phyloP scores from a whole-genome alignment of 2,888 invertebrate species.

The Orchestes rusci region DNA sequence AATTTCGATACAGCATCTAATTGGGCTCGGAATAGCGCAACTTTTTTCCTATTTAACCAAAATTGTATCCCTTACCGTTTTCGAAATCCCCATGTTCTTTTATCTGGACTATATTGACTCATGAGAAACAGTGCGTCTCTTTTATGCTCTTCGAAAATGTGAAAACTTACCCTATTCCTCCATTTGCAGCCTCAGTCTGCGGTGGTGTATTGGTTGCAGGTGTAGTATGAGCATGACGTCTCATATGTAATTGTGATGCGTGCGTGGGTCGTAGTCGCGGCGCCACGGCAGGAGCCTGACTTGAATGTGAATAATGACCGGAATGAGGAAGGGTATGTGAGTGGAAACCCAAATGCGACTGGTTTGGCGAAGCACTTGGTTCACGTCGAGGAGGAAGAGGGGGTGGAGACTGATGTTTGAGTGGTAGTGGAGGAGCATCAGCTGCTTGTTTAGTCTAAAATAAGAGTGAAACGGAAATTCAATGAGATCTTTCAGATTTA shows the following conservation, averaged over 20 bases:
- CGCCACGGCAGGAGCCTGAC: constrained; percentile 32
- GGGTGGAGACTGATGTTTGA: constrained; percentile 55
- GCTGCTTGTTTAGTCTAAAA: constrained; percentile 53
- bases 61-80: too few species aligned
- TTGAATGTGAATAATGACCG: constrained; percentile 16
- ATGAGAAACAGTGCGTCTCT: too few species aligned
- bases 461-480: not conserved
- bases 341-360: constrained; percentile 25
- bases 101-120: too few species aligned
- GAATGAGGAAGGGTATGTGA: constrained; percentile 26
- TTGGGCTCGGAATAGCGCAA: too few species aligned
- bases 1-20: too few species aligned
- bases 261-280: constrained; percentile 47
- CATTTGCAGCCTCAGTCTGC: constrained; percentile 30
- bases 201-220: constrained; percentile 28
- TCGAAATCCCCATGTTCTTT: too few species aligned
- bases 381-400: constrained; percentile 42
- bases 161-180: constrained; percentile 39
- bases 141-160: too few species aligned
- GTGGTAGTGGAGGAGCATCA: constrained; percentile 63
- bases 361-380: constrained; percentile 36
- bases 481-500: too few species aligned
- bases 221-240: constrained; percentile 46
- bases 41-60: too few species aligned
- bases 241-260: constrained; percentile 51